phyloP scores from a whole-genome alignment of 2,888 invertebrate genomes.

The Adela reaumurella region DNA sequence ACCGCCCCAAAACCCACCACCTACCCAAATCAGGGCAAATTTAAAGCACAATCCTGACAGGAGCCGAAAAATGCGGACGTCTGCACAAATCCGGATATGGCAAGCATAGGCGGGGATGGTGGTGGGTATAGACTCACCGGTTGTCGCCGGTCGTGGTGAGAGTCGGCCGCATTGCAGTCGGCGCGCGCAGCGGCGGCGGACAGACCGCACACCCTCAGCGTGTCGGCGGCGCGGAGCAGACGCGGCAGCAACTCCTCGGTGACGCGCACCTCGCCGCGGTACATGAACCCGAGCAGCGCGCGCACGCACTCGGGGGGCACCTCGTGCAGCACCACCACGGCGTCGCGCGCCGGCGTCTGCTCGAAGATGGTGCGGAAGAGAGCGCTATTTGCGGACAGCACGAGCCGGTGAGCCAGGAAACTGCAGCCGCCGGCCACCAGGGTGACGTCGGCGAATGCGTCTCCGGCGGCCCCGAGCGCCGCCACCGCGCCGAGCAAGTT shows the following conservation, averaged over 20 bases:
- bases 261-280: slow-evolving; percentile 71
- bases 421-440: slow-evolving; percentile 64
- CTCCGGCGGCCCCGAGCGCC: slow-evolving; percentile 39
- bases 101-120: too few species aligned
- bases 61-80: too few species aligned
- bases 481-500: slow-evolving; percentile 63
- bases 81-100: too few species aligned
- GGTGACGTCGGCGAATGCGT: slow-evolving; percentile 64
- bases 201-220: slow-evolving; percentile 64
- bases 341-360: slow-evolving; percentile 10
- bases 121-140: too few species aligned
- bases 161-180: not conserved
- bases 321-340: slow-evolving; percentile 71
- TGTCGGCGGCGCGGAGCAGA: slow-evolving; percentile 65
- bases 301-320: slow-evolving; percentile 64
- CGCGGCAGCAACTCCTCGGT: slow-evolving; percentile 66
- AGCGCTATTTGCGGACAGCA: slow-evolving; percentile 64
- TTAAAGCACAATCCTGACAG: too few species aligned
- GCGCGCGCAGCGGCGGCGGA: slow-evolving; percentile 43
- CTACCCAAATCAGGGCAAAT: too few species aligned
- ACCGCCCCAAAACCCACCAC: too few species aligned
- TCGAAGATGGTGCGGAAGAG: slow-evolving; percentile 63
- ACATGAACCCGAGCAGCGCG: slow-evolving; percentile 66
- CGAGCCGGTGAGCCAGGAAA: slow-evolving; percentile 66
- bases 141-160: too few species aligned